Evolutionary conservation across 2,797 vertebrate genomes (phyloP).

Genomic region (Scolopax rusticola): DNA sequence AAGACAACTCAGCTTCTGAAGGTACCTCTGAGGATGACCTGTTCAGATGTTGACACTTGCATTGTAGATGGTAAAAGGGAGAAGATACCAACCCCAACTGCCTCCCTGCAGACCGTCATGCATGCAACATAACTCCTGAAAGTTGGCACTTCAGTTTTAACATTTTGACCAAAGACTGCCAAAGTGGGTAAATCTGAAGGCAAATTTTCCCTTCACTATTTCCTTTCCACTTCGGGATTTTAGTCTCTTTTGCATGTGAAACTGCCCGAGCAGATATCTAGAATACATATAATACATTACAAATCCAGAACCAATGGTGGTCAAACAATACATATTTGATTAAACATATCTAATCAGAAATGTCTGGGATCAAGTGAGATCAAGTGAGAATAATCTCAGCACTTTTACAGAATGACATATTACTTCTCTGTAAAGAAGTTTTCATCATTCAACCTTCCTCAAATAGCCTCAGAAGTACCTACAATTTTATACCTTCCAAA

Average conservation of each 20-base stretch:
- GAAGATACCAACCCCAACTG: not conserved
- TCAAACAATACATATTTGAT: not conserved
- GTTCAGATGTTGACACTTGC: not conserved
- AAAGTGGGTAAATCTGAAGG: not conserved
- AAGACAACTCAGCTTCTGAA: not conserved
- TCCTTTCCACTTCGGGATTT: not conserved
- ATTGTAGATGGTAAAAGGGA: not conserved
- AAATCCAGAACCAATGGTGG: not conserved
- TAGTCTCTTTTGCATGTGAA: not conserved
- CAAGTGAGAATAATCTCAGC: not conserved
- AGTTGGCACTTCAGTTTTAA: not conserved
- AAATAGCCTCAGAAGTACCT: not conserved
- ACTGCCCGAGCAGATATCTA: not conserved
- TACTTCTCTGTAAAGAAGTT: not conserved
- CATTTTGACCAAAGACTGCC: not conserved
- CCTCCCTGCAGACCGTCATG: not conserved
- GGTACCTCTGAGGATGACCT: not conserved
- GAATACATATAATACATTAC: not conserved
- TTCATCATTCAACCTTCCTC: not conserved
- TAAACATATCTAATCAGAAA: not conserved
- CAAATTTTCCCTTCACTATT: not conserved
- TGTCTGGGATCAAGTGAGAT: not conserved
- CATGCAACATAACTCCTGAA: not conserved
- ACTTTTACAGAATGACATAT: not conserved
- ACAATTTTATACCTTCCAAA: not conserved